A percentile compares a stretch with the other conserved stretches of the same genome.
Evolutionary conservation across 2,888 invertebrate species (phyloP).

Genomic region (Camponotus fellah): DNA sequence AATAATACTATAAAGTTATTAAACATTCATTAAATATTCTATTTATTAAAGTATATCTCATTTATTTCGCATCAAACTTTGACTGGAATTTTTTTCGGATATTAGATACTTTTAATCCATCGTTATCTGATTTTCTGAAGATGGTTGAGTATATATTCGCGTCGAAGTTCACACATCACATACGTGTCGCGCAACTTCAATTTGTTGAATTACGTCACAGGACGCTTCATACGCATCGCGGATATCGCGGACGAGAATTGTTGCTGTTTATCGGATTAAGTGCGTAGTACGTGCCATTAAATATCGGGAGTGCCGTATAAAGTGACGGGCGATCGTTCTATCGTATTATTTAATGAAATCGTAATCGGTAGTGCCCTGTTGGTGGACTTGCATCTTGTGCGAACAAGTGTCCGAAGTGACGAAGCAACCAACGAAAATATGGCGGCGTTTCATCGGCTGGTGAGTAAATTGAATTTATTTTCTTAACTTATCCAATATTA

Average conservation of each 20-base stretch:
- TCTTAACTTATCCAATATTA: background rate
- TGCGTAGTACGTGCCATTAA: background rate
- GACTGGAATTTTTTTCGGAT: background rate
- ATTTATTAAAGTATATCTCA: background rate
- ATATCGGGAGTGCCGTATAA: background rate
- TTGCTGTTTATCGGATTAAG: background rate
- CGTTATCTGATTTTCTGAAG: background rate
- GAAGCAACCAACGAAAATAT: background rate
- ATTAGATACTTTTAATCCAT: background rate
- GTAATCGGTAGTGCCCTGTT: background rate
- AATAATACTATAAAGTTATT: background rate
- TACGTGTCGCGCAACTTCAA: background rate
- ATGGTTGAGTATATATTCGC: background rate
- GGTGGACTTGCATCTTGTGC: background rate
- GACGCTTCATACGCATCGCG: background rate
- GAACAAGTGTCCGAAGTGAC: background rate
- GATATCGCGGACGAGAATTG: background rate
- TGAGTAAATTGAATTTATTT: constrained; percentile 15
- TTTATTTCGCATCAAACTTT: background rate
- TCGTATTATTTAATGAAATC: background rate
- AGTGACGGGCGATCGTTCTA: background rate
- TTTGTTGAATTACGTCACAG: background rate
- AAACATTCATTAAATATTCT: background rate
- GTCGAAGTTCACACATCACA: background rate
- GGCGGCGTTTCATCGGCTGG: background rate